Evolutionary conservation across 2,113 vertebrate species (phyloP).

Genomic region (Felis chaus): DNA sequence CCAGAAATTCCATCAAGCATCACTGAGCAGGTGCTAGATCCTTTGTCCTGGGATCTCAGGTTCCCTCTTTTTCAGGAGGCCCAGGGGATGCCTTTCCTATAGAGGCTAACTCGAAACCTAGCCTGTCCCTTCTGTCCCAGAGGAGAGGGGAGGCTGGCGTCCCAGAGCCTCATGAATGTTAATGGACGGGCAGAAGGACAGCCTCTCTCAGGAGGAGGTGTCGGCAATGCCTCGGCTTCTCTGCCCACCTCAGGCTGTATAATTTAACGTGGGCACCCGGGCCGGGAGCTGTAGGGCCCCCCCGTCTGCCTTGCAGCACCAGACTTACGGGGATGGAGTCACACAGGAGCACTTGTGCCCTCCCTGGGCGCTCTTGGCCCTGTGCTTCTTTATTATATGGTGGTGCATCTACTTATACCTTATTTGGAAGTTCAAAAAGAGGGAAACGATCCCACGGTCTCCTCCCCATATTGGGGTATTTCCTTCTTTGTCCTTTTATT

Average conservation of each 20-base stretch:
- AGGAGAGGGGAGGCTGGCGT: not conserved
- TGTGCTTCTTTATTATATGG: not conserved
- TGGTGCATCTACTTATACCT: not conserved
- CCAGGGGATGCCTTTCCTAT: not conserved
- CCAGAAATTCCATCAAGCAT: constrained; percentile 52
- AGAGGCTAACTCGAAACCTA: not conserved
- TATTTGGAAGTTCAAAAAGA: not conserved
- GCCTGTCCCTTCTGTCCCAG: not conserved
- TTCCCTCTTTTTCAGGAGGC: constrained; percentile 52
- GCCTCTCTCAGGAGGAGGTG: not conserved
- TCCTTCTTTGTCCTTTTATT: not conserved
- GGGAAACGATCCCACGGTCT: too few relatives aligned
- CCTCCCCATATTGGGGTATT: accelerated
- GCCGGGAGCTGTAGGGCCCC: accelerated
- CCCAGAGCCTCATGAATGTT: not conserved
- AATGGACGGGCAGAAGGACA: not conserved
- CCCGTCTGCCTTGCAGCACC: not conserved
- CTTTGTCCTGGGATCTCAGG: constrained; percentile 61
- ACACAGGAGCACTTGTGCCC: not conserved
- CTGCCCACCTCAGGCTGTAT: not conserved
- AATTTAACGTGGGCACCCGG: not conserved
- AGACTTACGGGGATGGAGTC: accelerated
- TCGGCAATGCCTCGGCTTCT: accelerated
- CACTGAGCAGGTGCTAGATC: constrained; percentile 31
- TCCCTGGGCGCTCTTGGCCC: not conserved